phyloP scores from a whole-genome alignment of 53 echinoderm and acorn worm genomes.

The Paracentrotus lividus region DNA sequence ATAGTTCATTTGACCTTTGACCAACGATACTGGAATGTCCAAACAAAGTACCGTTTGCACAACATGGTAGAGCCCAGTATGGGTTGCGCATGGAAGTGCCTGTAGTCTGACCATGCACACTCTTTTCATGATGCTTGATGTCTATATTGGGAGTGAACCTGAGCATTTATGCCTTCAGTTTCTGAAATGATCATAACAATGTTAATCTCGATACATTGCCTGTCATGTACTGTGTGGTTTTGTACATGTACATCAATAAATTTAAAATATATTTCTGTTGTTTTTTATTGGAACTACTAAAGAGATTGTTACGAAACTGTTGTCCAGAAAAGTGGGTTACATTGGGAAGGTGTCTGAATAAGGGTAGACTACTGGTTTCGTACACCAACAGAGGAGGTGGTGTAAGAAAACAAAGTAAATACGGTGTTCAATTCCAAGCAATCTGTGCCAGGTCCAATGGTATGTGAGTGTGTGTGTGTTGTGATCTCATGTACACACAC shows the following conservation, averaged over 20 bases:
- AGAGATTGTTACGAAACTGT: no score
- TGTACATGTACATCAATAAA: no score
- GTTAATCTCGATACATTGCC: no score
- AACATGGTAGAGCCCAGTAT: constrained; percentile 60
- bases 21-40: constrained; percentile 70
- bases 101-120: background rate
- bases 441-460: constrained; percentile 49
- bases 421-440: constrained; percentile 47
- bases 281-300: no score
- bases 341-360: background rate
- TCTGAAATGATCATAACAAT: background rate
- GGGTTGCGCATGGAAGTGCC: constrained; percentile 34
- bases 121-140: background rate
- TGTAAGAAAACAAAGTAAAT: constrained; percentile 71
- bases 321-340: background rate
- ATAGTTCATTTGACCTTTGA: constrained; percentile 71
- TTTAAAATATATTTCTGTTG: no score
- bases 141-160: background rate
- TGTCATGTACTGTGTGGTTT: no score
- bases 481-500: background rate
- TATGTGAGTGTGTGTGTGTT: constrained; percentile 10
- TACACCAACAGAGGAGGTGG: constrained; percentile 68
- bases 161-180: background rate
- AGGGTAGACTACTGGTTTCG: constrained; percentile 31
- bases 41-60: constrained; percentile 72